Evolutionary conservation across 2,888 invertebrate genomes (phyloP), one percentile per base, ranked within the genome.

Genomic region (Oligia fasciuncula): DNA sequence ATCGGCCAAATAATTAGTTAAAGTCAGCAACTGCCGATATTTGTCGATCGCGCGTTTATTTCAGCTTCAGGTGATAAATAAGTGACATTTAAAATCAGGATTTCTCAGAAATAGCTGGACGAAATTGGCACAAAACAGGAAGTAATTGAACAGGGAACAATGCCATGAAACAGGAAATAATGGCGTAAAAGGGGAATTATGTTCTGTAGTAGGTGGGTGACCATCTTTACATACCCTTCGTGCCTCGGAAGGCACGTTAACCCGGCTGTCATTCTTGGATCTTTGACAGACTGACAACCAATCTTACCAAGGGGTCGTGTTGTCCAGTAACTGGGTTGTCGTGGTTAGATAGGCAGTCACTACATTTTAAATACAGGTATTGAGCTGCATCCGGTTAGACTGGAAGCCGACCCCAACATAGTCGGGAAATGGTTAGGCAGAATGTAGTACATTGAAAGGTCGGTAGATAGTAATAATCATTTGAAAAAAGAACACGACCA

Each of bases 31-130:
- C 54, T 40, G 43, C 23, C 17, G 3, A 46, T 74, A 63, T 63
- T 57, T 63, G 4, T 14, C 40, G 46, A 35, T 62, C 19, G 49
- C 60, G 35, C 60, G n/a, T 78, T 62, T 80, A 65, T 76, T 73
- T 78, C 46, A 62, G 68, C 72, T 62, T 51, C 68, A 46, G 51
- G 13, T 67, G 23, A 29, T 23, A 57, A 83, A 66, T 35, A 2
- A 77, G 46, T 46, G 63, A 51, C 60, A 51, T 68, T 51, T 46
- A 35, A 70, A 77, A 66, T 29, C 9, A n/a, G 14, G n/a, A 14
- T 9, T 54, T 54, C 8, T 49, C 11, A 2, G 8, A 80, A 71
- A 79, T 60, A 79, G 40, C 23, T n/a, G 46, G 9, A 35, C 8
- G 9, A 62, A 78, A 68, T 60, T 19, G 11, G 4, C 9, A 14